Percentiles rank a stretch among this genome's conserved stretches.
These are phyloP conservation scores for Scolopax rusticola DNA, from an alignment of 2,797 vertebrate genomes.

Conservation along the genomic window DNA sequence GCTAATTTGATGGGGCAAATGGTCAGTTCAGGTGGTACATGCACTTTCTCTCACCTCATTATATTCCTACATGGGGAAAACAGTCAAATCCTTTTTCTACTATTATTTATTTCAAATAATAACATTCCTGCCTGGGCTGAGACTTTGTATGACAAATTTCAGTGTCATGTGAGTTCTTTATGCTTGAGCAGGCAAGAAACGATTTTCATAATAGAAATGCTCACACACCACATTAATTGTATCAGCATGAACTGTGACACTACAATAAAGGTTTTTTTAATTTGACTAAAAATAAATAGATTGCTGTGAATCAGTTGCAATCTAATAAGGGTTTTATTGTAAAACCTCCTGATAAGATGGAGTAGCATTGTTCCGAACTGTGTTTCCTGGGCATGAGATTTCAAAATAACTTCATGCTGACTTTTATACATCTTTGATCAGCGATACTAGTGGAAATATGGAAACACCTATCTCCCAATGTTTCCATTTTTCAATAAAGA, in stretches of 20 bases:
- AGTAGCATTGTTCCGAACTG: conserved; percentile 16
- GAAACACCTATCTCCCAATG: not conserved
- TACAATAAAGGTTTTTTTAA: conserved; percentile 61
- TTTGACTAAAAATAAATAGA: conserved; percentile 63
- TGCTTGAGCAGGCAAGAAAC: not conserved
- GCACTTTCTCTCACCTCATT: not conserved
- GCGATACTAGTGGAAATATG: not conserved
- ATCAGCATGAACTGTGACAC: conserved; percentile 50
- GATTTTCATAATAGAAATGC: conserved; percentile 47
- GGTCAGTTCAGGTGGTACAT: not conserved
- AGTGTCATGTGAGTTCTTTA: not conserved
- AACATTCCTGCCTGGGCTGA: not conserved
- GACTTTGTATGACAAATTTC: not conserved
- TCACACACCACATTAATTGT: conserved; percentile 23
- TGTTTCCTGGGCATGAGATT: not conserved
- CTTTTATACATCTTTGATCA: conserved; percentile 37
- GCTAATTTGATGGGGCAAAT: not conserved
- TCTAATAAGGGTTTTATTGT: conserved; percentile 47
- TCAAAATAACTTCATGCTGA: conserved; percentile 19
- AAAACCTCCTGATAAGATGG: conserved; percentile 25
- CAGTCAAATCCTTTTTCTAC: not conserved
- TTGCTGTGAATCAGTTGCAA: conserved; percentile 55
- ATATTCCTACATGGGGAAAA: not conserved
- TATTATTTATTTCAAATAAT: conserved; percentile 6
- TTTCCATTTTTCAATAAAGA: conserved; percentile 7